Evolutionary conservation across 92 coral and sea anemone species (phyloP).

Genomic region (Blastomussa wellsi): DNA sequence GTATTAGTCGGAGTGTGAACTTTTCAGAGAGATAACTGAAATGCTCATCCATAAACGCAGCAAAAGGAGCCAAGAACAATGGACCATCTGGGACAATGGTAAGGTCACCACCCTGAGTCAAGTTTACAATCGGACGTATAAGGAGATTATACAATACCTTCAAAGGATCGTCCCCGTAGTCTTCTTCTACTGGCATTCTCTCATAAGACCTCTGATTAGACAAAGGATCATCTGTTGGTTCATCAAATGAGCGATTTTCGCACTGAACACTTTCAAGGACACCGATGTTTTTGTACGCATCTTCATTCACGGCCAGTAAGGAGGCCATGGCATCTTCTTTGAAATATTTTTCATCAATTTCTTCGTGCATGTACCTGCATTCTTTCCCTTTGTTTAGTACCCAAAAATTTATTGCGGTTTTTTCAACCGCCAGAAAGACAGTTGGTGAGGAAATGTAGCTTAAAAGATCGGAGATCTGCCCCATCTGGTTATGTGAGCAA

Average conservation of each 20-base stretch:
- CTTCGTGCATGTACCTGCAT: not conserved
- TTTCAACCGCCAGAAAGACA: not conserved
- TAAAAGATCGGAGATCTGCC: too few relatives aligned
- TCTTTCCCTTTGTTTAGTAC: not conserved
- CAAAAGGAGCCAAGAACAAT: constrained; percentile 28
- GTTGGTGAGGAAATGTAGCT: not conserved
- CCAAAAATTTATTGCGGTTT: not conserved
- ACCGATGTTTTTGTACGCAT: not conserved
- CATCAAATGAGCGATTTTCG: not conserved
- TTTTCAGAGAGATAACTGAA: not conserved
- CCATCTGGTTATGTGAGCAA: too few relatives aligned
- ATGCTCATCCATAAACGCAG: constrained; percentile 8
- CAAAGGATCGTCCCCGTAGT: not conserved
- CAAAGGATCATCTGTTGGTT: not conserved
- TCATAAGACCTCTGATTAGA: too few relatives aligned
- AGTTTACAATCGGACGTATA: constrained; percentile 7
- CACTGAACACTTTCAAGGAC: too few relatives aligned
- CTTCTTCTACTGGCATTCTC: too few relatives aligned
- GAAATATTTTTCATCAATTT: not conserved
- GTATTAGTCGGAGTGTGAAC: constrained; percentile 27
- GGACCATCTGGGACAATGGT: constrained; percentile 23
- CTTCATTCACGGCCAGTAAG: not conserved
- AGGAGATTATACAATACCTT: not conserved
- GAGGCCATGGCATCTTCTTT: not conserved
- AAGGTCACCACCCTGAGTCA: constrained; percentile 2